Percentiles rank a stretch among this genome's conserved stretches.
phyloP scores from a whole-genome alignment of 2,113 vertebrate species.

The Australoheros scitulus region DNA sequence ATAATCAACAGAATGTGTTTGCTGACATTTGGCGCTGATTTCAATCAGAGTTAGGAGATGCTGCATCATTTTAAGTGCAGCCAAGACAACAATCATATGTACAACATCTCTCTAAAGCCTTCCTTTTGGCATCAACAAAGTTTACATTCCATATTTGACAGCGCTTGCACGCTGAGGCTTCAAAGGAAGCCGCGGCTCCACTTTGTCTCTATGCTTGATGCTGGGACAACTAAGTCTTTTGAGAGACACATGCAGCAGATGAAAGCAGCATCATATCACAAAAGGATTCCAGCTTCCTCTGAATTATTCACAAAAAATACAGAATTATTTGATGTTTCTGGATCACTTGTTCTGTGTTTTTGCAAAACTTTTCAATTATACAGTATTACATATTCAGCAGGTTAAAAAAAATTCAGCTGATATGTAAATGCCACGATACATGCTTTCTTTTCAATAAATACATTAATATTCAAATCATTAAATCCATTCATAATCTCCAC shows the following conservation, averaged over 20 bases:
- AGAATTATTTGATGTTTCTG: background rate
- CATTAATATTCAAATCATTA: background rate
- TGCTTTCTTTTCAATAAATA: background rate
- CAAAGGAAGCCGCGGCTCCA: background rate
- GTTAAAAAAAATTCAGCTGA: background rate
- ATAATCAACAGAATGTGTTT: constrained; percentile 11
- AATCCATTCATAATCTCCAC: background rate
- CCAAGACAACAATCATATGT: background rate
- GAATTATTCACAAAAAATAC: background rate
- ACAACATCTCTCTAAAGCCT: background rate
- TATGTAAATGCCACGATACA: background rate
- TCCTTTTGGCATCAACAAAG: background rate
- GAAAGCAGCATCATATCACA: background rate
- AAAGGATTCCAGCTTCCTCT: background rate
- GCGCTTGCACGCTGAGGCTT: background rate
- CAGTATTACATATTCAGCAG: background rate
- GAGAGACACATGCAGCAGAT: background rate
- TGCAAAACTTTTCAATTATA: background rate
- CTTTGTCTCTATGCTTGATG: background rate
- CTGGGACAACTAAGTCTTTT: background rate
- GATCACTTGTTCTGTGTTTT: background rate
- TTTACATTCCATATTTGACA: constrained; percentile 11
- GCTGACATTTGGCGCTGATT: background rate
- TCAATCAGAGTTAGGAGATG: background rate
- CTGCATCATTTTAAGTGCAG: background rate